Percentiles rank a stretch among this genome's conserved stretches.
Evolutionary conservation across 2,888 invertebrate species (phyloP).

Genomic region (Deilephila porcellus): DNA sequence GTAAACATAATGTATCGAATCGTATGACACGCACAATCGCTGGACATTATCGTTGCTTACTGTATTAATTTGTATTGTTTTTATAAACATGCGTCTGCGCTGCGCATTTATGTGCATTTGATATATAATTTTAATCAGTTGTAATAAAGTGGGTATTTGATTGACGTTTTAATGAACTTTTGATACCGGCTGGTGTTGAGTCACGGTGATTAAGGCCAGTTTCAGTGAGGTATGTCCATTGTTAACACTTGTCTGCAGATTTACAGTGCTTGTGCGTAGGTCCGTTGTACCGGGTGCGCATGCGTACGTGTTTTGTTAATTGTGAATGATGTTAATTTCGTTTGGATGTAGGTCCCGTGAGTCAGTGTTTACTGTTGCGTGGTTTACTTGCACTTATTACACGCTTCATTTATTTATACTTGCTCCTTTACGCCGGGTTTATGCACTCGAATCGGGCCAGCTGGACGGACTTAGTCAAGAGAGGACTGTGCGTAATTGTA

Average conservation of each 20-base stretch:
- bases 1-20: conserved; percentile 17
- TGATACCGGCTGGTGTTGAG: neutral
- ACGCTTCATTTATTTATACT: too few species aligned
- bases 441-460: too few species aligned
- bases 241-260: conserved; percentile 2
- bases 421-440: too few species aligned
- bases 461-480: too few species aligned
- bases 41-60: conserved; percentile 9
- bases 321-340: neutral
- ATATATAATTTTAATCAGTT: neutral
- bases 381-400: neutral
- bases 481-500: too few species aligned
- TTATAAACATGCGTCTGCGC: conserved; percentile 2
- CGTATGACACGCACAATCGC: conserved; percentile 20
- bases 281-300: neutral
- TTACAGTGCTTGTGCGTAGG: neutral
- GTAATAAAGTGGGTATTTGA: conserved; percentile 1
- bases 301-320: neutral
- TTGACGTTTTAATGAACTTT: conserved; percentile 1
- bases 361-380: neutral
- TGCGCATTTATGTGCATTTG: neutral
- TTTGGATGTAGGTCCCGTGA: neutral
- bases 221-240: conserved; percentile 6
- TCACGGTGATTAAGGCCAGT: conserved; percentile 6
- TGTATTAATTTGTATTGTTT: conserved; percentile 26